These are phyloP conservation scores for Corapipo altera DNA, from an alignment of 2,113 vertebrate species.

Conservation along the genomic window DNA sequence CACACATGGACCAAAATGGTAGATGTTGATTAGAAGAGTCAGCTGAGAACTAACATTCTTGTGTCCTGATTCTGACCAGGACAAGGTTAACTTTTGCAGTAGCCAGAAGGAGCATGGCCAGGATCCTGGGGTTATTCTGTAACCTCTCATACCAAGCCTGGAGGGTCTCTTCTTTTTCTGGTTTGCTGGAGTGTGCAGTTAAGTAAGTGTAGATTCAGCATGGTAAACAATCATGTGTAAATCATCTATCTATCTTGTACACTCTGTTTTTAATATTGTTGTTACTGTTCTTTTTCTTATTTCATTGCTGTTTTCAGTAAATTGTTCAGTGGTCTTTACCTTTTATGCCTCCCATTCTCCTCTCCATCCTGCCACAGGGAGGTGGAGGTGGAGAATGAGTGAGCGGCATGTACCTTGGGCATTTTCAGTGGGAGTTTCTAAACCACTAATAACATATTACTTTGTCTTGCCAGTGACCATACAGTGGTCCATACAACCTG, in stretches of 20 bases:
- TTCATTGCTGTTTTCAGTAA: neutral
- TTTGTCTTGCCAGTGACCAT: neutral
- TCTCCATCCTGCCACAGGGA: accelerated
- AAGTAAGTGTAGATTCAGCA: too few relatives aligned
- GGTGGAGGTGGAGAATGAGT: neutral
- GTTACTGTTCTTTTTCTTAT: neutral
- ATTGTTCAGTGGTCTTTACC: neutral
- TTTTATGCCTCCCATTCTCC: neutral
- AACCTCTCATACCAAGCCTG: accelerated
- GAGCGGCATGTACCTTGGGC: neutral
- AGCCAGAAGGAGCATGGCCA: neutral
- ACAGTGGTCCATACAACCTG: neutral
- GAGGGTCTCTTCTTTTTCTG: accelerated
- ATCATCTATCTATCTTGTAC: neutral
- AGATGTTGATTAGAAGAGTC: neutral
- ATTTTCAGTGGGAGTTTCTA: neutral
- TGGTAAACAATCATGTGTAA: accelerated
- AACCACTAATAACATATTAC: accelerated
- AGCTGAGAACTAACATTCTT: neutral
- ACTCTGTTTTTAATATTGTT: neutral
- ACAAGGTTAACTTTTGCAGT: neutral
- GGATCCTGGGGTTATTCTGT: neutral
- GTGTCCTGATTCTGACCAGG: neutral
- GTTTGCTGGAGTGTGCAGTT: neutral
- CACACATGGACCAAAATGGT: neutral